Percentiles rank a stretch among this genome's conserved stretches.
phyloP scores from a whole-genome alignment of 2,113 vertebrate genomes.

The Trochalopteron elliotii region DNA sequence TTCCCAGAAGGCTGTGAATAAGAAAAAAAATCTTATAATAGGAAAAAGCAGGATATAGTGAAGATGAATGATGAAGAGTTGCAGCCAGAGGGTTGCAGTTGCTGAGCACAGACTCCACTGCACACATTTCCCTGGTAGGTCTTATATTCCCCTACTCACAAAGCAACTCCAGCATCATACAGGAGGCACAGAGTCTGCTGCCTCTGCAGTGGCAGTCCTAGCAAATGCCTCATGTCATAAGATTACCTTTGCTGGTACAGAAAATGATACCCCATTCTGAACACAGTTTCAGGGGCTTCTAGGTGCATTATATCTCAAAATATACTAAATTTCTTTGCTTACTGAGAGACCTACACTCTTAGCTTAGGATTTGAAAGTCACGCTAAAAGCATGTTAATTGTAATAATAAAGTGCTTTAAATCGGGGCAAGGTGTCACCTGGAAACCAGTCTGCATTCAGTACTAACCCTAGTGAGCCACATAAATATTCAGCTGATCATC shows the following conservation, averaged over 20 bases:
- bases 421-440: neutral
- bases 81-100: neutral
- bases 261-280: neutral
- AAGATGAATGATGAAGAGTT: neutral
- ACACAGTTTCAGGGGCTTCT: neutral
- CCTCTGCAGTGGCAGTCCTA: neutral
- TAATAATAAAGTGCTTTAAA: neutral
- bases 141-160: neutral
- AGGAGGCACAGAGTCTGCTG: neutral
- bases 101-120: neutral
- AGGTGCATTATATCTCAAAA: neutral
- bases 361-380: neutral
- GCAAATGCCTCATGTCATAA: neutral
- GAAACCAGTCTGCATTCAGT: neutral
- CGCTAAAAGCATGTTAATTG: neutral
- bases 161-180: neutral
- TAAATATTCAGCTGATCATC: neutral
- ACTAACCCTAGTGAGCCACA: neutral
- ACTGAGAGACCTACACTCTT: neutral
- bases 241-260: neutral
- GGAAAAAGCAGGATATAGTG: neutral
- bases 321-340: neutral
- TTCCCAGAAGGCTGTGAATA: neutral
- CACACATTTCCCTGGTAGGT: fast-evolving
- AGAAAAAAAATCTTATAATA: neutral